A percentile compares a stretch with the other conserved stretches of the same genome.
phyloP scores from a whole-genome alignment of 2,113 vertebrate species.

The Caracal caracal region DNA sequence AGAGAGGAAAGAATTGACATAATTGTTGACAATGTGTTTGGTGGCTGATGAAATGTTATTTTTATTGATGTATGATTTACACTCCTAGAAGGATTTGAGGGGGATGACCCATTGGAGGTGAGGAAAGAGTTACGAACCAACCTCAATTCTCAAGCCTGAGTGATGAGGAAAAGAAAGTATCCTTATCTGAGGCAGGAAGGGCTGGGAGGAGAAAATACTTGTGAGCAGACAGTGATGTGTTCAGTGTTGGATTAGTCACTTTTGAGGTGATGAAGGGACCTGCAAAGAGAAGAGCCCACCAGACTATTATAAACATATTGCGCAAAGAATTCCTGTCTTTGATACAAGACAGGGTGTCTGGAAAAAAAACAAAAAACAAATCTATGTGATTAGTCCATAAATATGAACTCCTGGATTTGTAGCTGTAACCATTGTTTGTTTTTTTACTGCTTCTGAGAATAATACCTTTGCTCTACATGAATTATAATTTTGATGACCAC shows the following conservation, averaged over 20 bases:
- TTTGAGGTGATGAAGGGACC: slow-evolving; percentile 39
- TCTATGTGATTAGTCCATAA: slow-evolving; percentile 25
- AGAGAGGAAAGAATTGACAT: background rate
- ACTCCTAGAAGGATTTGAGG: background rate
- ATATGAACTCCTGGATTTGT: background rate
- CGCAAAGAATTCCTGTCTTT: slow-evolving; percentile 54
- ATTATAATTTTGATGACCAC: background rate
- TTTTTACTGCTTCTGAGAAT: background rate
- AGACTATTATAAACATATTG: slow-evolving; percentile 26
- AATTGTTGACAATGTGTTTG: background rate
- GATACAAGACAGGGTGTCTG: background rate
- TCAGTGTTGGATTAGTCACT: slow-evolving; percentile 46
- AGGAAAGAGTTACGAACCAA: background rate
- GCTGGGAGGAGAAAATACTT: slow-evolving; percentile 15
- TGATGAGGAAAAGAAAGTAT: background rate
- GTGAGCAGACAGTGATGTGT: slow-evolving; percentile 6
- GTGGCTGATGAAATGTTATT: background rate
- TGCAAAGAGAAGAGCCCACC: slow-evolving; percentile 7
- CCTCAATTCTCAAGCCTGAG: background rate
- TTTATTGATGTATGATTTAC: background rate
- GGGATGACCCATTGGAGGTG: background rate
- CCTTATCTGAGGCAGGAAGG: slow-evolving; percentile 27
- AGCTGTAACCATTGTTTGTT: background rate
- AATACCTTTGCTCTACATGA: background rate
- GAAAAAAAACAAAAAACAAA: slow-evolving; percentile 59